Evolutionary conservation across 2,888 invertebrate species (phyloP).

Genomic region (Xanthorhoe spadicearia): DNA sequence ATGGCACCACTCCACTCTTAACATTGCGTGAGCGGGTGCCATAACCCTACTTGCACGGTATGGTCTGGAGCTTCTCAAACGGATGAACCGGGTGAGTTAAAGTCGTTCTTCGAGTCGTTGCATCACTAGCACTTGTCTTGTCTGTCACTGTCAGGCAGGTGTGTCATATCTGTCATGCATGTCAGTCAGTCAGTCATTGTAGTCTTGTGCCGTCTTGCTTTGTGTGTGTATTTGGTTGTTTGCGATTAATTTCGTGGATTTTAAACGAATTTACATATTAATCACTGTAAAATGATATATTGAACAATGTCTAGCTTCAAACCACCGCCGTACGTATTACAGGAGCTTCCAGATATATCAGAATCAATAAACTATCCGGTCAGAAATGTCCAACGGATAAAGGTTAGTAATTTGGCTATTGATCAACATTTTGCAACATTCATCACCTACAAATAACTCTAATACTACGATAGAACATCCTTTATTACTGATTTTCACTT

Average conservation of each 20-base stretch:
- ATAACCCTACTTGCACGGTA: no score
- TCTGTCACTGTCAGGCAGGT: background rate
- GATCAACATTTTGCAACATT: conserved; percentile 49
- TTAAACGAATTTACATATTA: conserved; percentile 40
- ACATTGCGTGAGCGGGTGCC: no score
- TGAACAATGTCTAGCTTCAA: conserved; percentile 67
- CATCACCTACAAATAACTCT: background rate
- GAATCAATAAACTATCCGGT: conserved; percentile 86
- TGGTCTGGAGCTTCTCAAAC: no score
- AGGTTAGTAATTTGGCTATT: conserved; percentile 82
- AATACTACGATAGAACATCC: background rate
- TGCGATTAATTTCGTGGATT: conserved; percentile 20
- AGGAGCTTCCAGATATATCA: conserved; percentile 85
- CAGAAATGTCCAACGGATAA: conserved; percentile 88
- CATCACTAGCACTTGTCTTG: no score
- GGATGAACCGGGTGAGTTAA: no score
- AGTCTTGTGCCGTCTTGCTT: background rate
- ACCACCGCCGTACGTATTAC: conserved; percentile 78
- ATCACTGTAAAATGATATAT: conserved; percentile 46
- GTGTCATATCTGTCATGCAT: no score
- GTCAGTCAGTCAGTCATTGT: no score
- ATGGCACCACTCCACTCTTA: no score
- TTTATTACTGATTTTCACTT: background rate
- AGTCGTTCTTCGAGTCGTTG: no score
- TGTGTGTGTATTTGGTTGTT: background rate